Evolutionary conservation across 2,113 vertebrate species (phyloP), one percentile per base, ranked within the genome.

Genomic region (Cariama cristata): DNA sequence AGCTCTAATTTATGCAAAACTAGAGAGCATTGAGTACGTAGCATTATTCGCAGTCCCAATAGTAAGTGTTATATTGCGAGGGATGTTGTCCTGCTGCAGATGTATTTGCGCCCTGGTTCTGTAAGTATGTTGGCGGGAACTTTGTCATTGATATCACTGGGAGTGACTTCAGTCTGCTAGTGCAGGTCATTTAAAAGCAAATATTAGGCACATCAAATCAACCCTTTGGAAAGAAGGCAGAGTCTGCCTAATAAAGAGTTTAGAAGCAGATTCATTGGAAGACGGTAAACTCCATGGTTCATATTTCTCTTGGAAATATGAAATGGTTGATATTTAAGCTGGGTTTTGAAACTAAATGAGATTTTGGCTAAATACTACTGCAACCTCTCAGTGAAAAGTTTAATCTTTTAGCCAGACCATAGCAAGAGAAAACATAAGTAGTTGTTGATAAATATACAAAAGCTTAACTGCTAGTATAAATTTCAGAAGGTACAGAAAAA

Each of bases 361-460:
- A n/a, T 71, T 90, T 97, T 97, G 92, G 56, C 76, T 69, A 75
- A 88, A 73, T 21, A 53, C 12, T 72, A 4, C n/a, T 87, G 56
- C 40, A 82, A 73, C 6, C 4, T 88, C 90, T 94, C 82, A 74
- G 75, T 90, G 50, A 81, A 79, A 90, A 30, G 18, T 86, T 90
- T 90, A 84, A 68, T 83, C 84, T 93, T 91, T 80, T 81, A 85
- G 67, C 73, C 68, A 88, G 93, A 87, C 50, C 44, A 19, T 86
- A 96, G 77, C 42, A 71, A 88, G 62, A 91, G 82, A 93, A 96
- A 87, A 67, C 26, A 11, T 64, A 76, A 93, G 92, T 96, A 90
- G 64, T 79, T 94, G 77, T 64, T 97, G 86, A 82, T 90, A 94
- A 96, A 95, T 87, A 97, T 83, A 93, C 77, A 96, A 80, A 85